Conservation (phyloP, 2,113 vertebrate genomes). For the Protobothrops flavoviridis region DNA sequence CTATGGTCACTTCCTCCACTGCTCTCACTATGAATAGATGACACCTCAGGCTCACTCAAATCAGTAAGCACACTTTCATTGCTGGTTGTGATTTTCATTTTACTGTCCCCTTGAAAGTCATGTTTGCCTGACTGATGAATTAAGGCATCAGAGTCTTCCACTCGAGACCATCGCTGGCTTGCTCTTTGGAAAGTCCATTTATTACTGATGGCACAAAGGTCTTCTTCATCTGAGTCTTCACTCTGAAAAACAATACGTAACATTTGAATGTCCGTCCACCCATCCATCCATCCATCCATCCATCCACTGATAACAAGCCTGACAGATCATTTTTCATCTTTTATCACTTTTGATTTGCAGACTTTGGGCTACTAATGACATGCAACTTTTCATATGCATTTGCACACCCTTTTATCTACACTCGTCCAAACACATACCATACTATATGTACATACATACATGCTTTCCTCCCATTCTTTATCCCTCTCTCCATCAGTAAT, state of each 20-base stretch:
- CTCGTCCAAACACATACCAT: neutral
- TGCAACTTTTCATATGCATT: neutral
- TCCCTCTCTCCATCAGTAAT: neutral
- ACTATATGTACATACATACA: neutral
- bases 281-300: neutral
- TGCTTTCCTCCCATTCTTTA: neutral
- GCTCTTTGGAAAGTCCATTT: constrained; percentile 97
- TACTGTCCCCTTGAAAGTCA: constrained; percentile 71
- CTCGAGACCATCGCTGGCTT: constrained; percentile 93
- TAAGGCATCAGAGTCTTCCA: constrained; percentile 78
- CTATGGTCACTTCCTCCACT: constrained; percentile 79
- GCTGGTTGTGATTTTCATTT: constrained; percentile 87
- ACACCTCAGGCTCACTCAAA: constrained; percentile 89
- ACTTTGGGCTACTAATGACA: neutral
- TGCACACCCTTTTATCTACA: neutral
- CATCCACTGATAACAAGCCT: neutral
- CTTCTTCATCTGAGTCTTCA: constrained; percentile 97
- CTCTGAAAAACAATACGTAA: constrained; percentile 69
- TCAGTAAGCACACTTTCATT: constrained; percentile 93
- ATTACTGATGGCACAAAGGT: constrained; percentile 91
- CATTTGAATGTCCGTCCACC: neutral
- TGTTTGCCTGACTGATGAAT: constrained; percentile 71
- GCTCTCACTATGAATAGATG: constrained; percentile 89
- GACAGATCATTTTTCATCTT: neutral
- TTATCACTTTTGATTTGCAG: neutral